Evolutionary conservation across 2,113 vertebrate genomes (phyloP).

Genomic region (Balaeniceps rex): DNA sequence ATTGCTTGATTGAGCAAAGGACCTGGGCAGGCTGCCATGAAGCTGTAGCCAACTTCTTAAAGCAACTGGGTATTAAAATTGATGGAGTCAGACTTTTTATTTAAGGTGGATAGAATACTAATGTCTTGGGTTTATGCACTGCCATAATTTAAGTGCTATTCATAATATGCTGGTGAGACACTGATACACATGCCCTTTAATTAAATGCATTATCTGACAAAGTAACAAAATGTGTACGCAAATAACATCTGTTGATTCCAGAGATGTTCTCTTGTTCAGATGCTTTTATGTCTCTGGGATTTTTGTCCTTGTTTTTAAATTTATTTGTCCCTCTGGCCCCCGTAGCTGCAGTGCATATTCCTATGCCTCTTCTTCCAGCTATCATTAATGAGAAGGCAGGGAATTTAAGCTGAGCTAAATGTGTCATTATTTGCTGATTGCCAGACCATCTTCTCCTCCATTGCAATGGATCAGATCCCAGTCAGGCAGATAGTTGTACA

Average conservation of each 20-base stretch:
- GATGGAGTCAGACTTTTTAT: slow-evolving; percentile 65
- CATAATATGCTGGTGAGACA: neutral
- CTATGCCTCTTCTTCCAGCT: neutral
- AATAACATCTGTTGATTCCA: neutral
- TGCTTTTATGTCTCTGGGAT: neutral
- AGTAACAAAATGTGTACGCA: neutral
- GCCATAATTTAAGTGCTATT: slow-evolving; percentile 53
- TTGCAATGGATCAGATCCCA: rapidly evolving
- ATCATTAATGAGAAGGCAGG: neutral
- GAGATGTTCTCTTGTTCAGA: neutral
- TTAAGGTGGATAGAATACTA: slow-evolving; percentile 67
- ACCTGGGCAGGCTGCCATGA: slow-evolving; percentile 67
- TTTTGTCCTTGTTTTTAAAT: neutral
- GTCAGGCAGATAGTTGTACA: neutral
- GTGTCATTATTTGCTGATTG: neutral
- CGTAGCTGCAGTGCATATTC: neutral
- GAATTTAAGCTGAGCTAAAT: neutral
- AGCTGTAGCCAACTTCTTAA: slow-evolving; percentile 66
- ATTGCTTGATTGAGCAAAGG: slow-evolving; percentile 65
- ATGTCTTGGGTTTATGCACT: slow-evolving; percentile 27
- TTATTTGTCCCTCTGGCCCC: neutral
- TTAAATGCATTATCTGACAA: slow-evolving; percentile 3
- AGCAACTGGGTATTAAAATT: slow-evolving; percentile 70
- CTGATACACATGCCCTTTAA: slow-evolving; percentile 22
- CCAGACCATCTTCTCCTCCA: neutral